phyloP scores from a whole-genome alignment of 2,797 vertebrate genomes.

The Acipenser oxyrinchus region DNA sequence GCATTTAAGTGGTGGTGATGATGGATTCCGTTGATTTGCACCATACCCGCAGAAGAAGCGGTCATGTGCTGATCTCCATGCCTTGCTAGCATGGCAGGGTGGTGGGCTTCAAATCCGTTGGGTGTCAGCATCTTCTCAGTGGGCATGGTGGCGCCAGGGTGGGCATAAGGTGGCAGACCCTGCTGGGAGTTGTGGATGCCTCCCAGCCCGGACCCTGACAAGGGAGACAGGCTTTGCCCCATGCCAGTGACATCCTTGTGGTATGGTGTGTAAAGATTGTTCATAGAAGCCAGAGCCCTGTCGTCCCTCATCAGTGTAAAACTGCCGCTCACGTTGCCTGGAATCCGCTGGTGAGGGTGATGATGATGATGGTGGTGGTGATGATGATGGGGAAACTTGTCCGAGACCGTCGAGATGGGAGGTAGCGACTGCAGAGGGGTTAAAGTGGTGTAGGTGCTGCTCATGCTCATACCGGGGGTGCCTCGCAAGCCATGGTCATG shows the following conservation, averaged over 20 bases:
- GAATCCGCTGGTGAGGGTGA: conserved; percentile 83
- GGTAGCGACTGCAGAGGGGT: conserved; percentile 90
- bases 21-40: conserved; percentile 84
- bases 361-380: conserved; percentile 67
- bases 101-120: conserved; percentile 88
- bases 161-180: conserved; percentile 84
- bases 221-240: conserved; percentile 88
- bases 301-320: conserved; percentile 94
- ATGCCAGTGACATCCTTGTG: conserved; percentile 91
- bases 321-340: conserved; percentile 86
- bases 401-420: conserved; percentile 93
- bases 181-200: conserved; percentile 88
- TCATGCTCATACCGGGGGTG: conserved; percentile 90
- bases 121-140: conserved; percentile 94
- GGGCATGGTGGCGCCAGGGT: conserved; percentile 82
- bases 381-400: conserved; percentile 87
- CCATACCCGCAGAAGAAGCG: conserved; percentile 82
- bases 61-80: conserved; percentile 88
- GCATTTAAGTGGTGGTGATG: conserved; percentile 84
- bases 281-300: conserved; percentile 85
- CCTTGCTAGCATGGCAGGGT: conserved; percentile 85
- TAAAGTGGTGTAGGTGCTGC: conserved; percentile 92
- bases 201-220: conserved; percentile 82
- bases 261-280: conserved; percentile 90
- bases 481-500: conserved; percentile 94